phyloP scores from a whole-genome alignment of 2,797 vertebrate species.

The Siniperca scherzeri region DNA sequence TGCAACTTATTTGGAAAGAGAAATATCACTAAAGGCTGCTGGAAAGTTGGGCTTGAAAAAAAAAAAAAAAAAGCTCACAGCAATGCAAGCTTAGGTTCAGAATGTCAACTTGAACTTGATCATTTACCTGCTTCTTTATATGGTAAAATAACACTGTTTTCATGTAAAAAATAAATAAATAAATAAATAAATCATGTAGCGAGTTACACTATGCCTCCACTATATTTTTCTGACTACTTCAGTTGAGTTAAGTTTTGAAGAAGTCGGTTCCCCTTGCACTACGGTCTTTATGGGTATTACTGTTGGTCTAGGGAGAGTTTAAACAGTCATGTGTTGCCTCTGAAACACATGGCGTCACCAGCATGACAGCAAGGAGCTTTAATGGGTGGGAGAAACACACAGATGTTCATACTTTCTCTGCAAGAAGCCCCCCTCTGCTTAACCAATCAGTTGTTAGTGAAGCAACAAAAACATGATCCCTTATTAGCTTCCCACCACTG shows the following conservation, averaged over 20 bases:
- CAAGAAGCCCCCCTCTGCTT: not conserved
- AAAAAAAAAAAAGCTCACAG: not conserved
- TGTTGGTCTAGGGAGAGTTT: not conserved
- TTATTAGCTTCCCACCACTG: slow-evolving; percentile 16
- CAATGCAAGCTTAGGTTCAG: not conserved
- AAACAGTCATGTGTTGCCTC: not conserved
- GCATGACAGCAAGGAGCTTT: slow-evolving; percentile 5
- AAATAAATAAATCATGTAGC: not conserved
- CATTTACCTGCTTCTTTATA: slow-evolving; percentile 4
- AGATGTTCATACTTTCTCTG: not conserved
- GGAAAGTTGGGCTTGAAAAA: not conserved
- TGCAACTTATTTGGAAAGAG: not conserved
- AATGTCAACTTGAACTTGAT: slow-evolving; percentile 5
- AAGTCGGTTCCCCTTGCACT: not conserved
- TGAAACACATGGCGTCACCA: not conserved
- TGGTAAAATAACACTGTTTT: not conserved
- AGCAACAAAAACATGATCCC: not conserved
- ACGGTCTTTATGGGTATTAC: not conserved
- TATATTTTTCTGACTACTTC: not conserved
- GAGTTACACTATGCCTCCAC: not conserved
- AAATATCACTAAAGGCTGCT: not conserved
- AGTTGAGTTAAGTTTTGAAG: not conserved
- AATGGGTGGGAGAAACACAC: not conserved
- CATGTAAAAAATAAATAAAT: not conserved
- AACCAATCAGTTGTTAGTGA: not conserved